These are phyloP conservation scores for Calameuta idolon DNA, from an alignment of 2,888 invertebrate genomes.

Conservation along the genomic window DNA sequence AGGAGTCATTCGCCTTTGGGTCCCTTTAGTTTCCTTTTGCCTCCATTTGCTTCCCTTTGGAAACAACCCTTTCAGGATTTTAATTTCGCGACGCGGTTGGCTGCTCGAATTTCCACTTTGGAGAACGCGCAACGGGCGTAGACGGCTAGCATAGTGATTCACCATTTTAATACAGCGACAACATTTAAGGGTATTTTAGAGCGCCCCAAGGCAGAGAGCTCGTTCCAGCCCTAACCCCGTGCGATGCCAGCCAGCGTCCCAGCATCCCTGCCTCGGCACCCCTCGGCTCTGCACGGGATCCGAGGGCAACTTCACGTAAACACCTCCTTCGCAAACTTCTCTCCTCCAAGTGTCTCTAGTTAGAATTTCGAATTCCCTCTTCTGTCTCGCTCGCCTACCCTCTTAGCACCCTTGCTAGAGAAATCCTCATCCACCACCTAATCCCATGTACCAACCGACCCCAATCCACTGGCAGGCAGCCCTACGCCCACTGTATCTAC, in stretches of 20 bases:
- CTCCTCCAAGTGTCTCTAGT: slow-evolving; percentile 43
- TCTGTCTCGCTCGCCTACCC: slow-evolving; percentile 31
- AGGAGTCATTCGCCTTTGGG: neutral
- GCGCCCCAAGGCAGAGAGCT: slow-evolving; percentile 36
- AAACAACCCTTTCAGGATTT: neutral
- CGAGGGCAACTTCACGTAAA: slow-evolving; percentile 44
- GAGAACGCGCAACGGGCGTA: neutral
- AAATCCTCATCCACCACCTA: slow-evolving; percentile 3
- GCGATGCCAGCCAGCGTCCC: neutral
- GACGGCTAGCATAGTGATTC: slow-evolving; percentile 14
- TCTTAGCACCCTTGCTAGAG: slow-evolving; percentile 15
- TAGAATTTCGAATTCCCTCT: slow-evolving; percentile 48
- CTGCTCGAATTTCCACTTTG: neutral
- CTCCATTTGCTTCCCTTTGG: neutral
- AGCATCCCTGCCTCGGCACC: slow-evolving; percentile 24
- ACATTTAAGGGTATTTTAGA: slow-evolving; percentile 48
- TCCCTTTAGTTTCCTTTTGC: neutral
- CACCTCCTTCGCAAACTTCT: slow-evolving; percentile 50
- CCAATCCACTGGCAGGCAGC: neutral
- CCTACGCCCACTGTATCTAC: neutral
- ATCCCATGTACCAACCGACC: neutral
- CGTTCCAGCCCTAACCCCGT: neutral
- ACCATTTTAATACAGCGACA: slow-evolving; percentile 47
- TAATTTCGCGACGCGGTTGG: neutral
- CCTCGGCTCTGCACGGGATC: slow-evolving; percentile 20